Evolutionary conservation across 1,140 invertebrate species (phyloP), one percentile per base, ranked within the genome.

Genomic region (Pemphigus obesinymphae): DNA sequence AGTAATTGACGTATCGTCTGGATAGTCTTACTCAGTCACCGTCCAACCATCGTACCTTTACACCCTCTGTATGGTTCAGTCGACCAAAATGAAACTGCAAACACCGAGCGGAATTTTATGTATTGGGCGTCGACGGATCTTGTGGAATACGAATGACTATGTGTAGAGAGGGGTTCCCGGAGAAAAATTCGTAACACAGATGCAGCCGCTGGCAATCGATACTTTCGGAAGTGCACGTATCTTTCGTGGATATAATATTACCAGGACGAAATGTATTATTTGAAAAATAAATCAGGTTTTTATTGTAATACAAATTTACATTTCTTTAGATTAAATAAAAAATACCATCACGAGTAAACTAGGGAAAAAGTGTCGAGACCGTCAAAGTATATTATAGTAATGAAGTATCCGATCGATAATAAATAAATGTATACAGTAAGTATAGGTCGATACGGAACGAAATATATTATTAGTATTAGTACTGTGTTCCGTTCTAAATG

Each of bases 1-100:
- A 20, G 75, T 63, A 45, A 80, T 80, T 63, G 76, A 80, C 76
- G 76, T 58, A 58, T 78, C 34, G 75, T 61, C 76, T 55, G 76
- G 75, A 55, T 40, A 48, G 75, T 37, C 73, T 58, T 40, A 53
- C 29, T 34, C 3, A 15, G 11, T 61, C 26, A 15, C 58, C 58
- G 0, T 17, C 29, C 40, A 8, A 20, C 34, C 34, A 23, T 10
- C 37, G 10, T 11, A 7, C 8, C 31, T 10, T 23, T 53, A 31
- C 17, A 45, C n/a, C n/a, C n/a, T n/a, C n/a, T n/a, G n/a, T n/a
- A 50, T 34, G 50, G 31, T 40, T 76, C 73, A 58, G 73, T 76
- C 31, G 73, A 76, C 73, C 50, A 76, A 50, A 76, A 75, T 75
- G 72, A n/a, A 76, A 76, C 48, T 31, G 50, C 29, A 76, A 76